phyloP scores from a whole-genome alignment of 2,888 invertebrate genomes.

The Tinea trinotella region DNA sequence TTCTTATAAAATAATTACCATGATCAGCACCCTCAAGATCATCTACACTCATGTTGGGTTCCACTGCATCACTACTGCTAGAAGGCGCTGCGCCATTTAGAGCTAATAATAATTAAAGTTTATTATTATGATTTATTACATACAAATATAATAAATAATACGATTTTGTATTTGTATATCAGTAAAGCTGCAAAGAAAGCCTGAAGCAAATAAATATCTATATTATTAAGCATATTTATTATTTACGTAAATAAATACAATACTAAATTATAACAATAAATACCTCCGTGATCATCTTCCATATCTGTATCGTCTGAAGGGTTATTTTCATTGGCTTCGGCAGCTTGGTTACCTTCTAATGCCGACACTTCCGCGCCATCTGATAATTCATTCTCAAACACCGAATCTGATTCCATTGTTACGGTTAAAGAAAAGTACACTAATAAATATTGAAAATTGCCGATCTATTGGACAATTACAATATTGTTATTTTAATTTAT shows the following conservation, averaged over 20 bases:
- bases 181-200: too few species aligned
- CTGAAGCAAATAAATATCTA: too few species aligned
- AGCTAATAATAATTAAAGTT: too few species aligned
- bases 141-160: too few species aligned
- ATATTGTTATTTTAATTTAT: neutral
- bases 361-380: slow-evolving; percentile 68
- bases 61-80: slow-evolving; percentile 58
- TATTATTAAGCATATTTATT: neutral
- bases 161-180: too few species aligned
- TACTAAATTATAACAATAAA: slow-evolving; percentile 1
- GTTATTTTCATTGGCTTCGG: slow-evolving; percentile 51
- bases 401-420: slow-evolving; percentile 58
- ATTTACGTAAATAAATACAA: neutral
- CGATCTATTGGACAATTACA: neutral
- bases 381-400: slow-evolving; percentile 46
- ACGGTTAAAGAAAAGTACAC: slow-evolving; percentile 24
- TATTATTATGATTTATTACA: too few species aligned
- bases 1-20: neutral
- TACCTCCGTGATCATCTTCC: slow-evolving; percentile 46
- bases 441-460: slow-evolving; percentile 43
- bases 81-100: slow-evolving; percentile 52
- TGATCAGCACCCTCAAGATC: slow-evolving; percentile 32
- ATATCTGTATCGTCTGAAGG: slow-evolving; percentile 44
- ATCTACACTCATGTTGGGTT: slow-evolving; percentile 25
- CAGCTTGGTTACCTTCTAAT: slow-evolving; percentile 47